These are phyloP conservation scores for Pseudochaenichthys georgianus DNA, from an alignment of 2,797 vertebrate genomes.

Conservation along the genomic window DNA sequence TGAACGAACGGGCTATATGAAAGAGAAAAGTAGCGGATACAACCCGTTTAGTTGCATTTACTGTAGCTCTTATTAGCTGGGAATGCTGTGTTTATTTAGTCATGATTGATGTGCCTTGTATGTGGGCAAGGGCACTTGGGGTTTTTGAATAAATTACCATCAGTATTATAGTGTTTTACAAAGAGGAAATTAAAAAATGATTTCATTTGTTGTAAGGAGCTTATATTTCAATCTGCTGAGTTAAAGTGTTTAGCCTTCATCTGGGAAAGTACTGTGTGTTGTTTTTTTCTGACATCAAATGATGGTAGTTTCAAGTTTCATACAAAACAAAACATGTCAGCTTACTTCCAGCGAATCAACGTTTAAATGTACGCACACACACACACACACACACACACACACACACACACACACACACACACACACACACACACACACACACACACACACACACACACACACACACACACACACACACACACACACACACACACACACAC, in stretches of 20 bases:
- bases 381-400: no score
- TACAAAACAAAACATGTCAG: slow-evolving; percentile 4
- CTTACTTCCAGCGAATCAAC: slow-evolving; percentile 6
- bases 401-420: no score
- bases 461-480: no score
- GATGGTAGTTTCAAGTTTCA: slow-evolving; percentile 5
- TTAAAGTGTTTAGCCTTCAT: not conserved
- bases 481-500: no score
- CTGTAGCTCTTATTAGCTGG: not conserved
- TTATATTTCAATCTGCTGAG: not conserved
- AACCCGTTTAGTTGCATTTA: not conserved
- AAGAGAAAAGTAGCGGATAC: no score
- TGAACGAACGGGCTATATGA: no score
- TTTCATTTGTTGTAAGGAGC: not conserved
- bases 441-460: no score
- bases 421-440: no score
- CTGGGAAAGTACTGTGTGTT: not conserved
- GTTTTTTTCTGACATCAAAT: not conserved
- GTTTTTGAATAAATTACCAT: not conserved
- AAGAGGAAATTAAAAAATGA: not conserved
- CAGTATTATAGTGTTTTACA: not conserved
- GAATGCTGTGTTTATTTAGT: not conserved
- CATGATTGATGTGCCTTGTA: not conserved
- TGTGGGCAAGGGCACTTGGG: no score
- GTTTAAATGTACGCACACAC: not conserved